phyloP scores from a whole-genome alignment of 2,888 invertebrate genomes.

The Amblyjoppa proteus region DNA sequence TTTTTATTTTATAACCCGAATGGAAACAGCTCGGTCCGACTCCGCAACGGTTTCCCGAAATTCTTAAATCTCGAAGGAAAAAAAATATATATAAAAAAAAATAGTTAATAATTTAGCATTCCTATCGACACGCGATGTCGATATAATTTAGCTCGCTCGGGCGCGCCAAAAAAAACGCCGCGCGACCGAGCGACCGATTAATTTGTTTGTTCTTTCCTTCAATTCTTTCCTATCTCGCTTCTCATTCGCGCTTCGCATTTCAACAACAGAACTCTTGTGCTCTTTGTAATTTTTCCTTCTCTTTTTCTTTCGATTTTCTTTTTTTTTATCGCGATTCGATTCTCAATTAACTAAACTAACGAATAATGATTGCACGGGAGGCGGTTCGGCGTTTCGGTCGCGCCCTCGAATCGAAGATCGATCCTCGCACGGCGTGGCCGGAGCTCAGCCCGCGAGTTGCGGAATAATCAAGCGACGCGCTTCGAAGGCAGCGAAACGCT shows the following conservation, averaged over 20 bases:
- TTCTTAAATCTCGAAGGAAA: constrained; percentile 43
- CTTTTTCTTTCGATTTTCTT: constrained; percentile 19
- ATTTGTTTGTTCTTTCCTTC: constrained; percentile 18
- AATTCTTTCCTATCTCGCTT: constrained; percentile 51
- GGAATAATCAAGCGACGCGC: constrained; percentile 21
- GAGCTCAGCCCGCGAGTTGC: neutral
- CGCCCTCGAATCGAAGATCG: constrained; percentile 53
- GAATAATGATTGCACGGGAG: constrained; percentile 68
- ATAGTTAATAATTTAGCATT: constrained; percentile 65
- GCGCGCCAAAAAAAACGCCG: constrained; percentile 46
- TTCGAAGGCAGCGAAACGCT: constrained; percentile 38
- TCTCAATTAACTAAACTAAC: constrained; percentile 64
- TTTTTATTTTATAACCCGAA: constrained; percentile 24
- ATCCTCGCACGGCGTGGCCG: constrained; percentile 4
- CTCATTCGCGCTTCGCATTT: constrained; percentile 61
- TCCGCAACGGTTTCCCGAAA: constrained; percentile 46
- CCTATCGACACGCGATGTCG: constrained; percentile 43
- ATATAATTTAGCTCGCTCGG: constrained; percentile 47
- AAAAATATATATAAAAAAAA: too few relatives aligned
- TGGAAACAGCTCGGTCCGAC: constrained; percentile 40
- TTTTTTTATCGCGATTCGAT: constrained; percentile 44
- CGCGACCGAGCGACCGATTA: constrained; percentile 53
- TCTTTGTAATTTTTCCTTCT: constrained; percentile 52
- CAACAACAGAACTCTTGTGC: constrained; percentile 56
- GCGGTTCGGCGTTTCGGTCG: constrained; percentile 54